Conservation (phyloP, 2,113 vertebrate species). For the Aegypius monachus region DNA sequence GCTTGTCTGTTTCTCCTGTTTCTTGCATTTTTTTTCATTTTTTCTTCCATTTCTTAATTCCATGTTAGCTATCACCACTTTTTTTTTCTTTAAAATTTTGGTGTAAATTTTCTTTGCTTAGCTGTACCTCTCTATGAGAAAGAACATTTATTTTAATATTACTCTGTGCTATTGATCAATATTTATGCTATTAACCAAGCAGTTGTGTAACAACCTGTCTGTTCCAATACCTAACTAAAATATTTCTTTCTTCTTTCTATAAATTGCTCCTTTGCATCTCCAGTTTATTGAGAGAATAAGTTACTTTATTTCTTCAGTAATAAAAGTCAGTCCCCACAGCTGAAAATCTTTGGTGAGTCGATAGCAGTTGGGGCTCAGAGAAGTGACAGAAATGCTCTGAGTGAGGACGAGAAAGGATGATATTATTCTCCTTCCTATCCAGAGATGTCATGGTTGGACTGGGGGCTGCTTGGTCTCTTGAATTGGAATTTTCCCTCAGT, state of each 20-base stretch:
- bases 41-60: background rate
- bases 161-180: background rate
- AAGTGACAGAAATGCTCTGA: background rate
- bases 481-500: background rate
- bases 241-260: background rate
- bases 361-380: background rate
- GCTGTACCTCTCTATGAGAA: background rate
- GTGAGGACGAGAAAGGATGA: background rate
- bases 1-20: background rate
- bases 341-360: background rate
- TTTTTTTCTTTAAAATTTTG: background rate
- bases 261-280: background rate
- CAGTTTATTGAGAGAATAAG: background rate
- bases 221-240: background rate
- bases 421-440: background rate
- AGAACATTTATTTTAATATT: background rate
- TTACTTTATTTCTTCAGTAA: background rate
- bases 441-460: background rate
- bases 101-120: background rate
- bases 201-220: background rate
- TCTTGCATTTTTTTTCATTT: background rate
- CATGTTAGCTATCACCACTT: background rate
- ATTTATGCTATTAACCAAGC: background rate
- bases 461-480: background rate
- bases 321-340: background rate